phyloP scores from a whole-genome alignment of 37 sponge, comb jelly and placozoan genomes.

The Ianthella basta region DNA sequence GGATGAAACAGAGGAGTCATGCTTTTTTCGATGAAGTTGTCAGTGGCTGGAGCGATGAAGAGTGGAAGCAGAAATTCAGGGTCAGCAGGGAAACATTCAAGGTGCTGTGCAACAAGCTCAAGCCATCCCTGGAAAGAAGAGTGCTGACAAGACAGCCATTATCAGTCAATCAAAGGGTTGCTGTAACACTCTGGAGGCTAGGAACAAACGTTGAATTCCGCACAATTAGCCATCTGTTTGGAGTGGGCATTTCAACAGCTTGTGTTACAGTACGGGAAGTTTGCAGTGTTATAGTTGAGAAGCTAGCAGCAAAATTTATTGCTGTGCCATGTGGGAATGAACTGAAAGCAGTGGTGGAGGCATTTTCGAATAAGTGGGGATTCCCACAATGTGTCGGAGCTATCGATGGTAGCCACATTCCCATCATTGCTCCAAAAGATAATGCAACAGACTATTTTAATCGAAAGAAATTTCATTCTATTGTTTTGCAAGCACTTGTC shows the following conservation, averaged over 20 bases:
- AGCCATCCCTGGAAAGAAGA: background rate
- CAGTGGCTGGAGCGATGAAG: conserved; percentile 24
- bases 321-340: conserved; percentile 12
- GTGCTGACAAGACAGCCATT: conserved; percentile 6
- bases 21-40: too few relatives aligned
- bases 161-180: conserved; percentile 9
- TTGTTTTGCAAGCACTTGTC: too few relatives aligned
- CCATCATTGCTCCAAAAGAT: conserved; percentile 32
- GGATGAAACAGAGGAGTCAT: too few relatives aligned
- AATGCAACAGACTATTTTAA: background rate
- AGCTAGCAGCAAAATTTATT: conserved; percentile 2
- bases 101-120: too few relatives aligned
- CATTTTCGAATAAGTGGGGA: background rate
- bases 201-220: conserved; percentile 40
- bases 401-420: conserved; percentile 19
- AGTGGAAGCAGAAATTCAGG: background rate
- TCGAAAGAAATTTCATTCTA: too few relatives aligned
- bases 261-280: conserved; percentile 20
- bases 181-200: conserved; percentile 15
- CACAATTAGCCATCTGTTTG: conserved; percentile 41
- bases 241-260: conserved; percentile 30
- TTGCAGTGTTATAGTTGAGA: background rate
- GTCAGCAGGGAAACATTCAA: too few relatives aligned
- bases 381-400: conserved; percentile 36
- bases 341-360: conserved; percentile 4